Conservation (phyloP, 2,888 invertebrate genomes). For the Aporophyla nigra region DNA sequence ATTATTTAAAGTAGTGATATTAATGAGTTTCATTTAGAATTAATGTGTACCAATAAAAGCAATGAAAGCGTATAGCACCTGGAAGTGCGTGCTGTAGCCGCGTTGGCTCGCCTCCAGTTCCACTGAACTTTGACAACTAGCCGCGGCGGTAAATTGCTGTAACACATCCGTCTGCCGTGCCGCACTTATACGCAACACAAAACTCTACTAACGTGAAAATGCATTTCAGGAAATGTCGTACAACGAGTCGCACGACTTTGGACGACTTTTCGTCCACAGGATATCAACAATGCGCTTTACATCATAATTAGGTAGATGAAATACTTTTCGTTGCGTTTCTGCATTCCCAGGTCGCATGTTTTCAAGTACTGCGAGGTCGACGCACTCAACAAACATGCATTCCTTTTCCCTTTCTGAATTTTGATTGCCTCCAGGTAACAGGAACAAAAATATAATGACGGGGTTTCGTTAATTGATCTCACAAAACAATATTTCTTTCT, state of each 20-base stretch:
- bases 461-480: conserved; percentile 76
- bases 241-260: conserved; percentile 44
- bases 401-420: conserved; percentile 79
- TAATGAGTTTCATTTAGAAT: conserved; percentile 70
- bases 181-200: conserved; percentile 60
- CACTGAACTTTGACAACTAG: conserved; percentile 89
- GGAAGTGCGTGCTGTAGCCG: conserved; percentile 84
- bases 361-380: conserved; percentile 75
- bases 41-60: conserved; percentile 72
- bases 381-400: conserved; percentile 77
- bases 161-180: conserved; percentile 74
- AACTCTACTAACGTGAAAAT: conserved; percentile 52
- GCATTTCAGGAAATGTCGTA: conserved; percentile 56
- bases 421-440: conserved; percentile 77
- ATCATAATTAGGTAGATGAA: conserved; percentile 45
- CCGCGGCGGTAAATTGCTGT: conserved; percentile 80
- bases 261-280: conserved; percentile 35
- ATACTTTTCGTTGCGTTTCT: conserved; percentile 52
- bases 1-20: conserved; percentile 34
- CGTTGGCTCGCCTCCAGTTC: conserved; percentile 87
- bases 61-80: conserved; percentile 80
- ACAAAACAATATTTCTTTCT: conserved; percentile 74
- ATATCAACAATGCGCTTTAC: conserved; percentile 38
- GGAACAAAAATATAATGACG: conserved; percentile 78
- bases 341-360: conserved; percentile 62